Evolutionary conservation across 2,888 invertebrate genomes (phyloP), one percentile per base, ranked within the genome.

Genomic region (Drosophila atroscutellata): DNA sequence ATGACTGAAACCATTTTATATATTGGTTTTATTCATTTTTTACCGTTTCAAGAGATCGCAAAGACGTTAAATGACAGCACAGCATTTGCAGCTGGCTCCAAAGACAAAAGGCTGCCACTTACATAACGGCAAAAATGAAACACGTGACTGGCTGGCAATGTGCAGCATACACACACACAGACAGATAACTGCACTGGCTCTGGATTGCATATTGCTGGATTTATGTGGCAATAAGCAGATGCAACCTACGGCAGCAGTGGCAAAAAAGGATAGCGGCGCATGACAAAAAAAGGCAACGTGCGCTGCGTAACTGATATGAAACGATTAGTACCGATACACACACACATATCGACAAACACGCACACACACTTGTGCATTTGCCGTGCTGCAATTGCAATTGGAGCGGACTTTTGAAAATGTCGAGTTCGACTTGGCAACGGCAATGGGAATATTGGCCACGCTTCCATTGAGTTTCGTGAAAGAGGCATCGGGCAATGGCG

Each of bases 141-240:
- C 79, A 87, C 84, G 84, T 84, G 87, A 78, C 84, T 76, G 62
- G 37, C 78, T 72, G 64, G 52, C 64, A 59, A 18, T 55, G 59
- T 62, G 63, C 47, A 62, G 47, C 39, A 62, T 49, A n/a, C 39
- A 75, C 37, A 61, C 1, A 34, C 20, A 56, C 34, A 52, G 47
- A 67, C 13, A 77, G 61, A 80, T 75, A 75, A 47, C 59, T 65
- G 75, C 59, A 72, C 54, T 71, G 57, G 75, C 63, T 73, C 72
- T 68, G 78, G 72, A 72, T 83, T 75, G 86, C 81, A 85, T 83
- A 81, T 86, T 72, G 83, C 72, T 58, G 82, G 86, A 86, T 86
- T 86, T 86, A 86, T 89, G 82, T 82, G 86, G 89, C 89, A 86
- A 89, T 86, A 89, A 89, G 86, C 86, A 86, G 85, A 85, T 85